Evolutionary conservation across 2,888 invertebrate genomes (phyloP).

Genomic region (Heliconius erato): DNA sequence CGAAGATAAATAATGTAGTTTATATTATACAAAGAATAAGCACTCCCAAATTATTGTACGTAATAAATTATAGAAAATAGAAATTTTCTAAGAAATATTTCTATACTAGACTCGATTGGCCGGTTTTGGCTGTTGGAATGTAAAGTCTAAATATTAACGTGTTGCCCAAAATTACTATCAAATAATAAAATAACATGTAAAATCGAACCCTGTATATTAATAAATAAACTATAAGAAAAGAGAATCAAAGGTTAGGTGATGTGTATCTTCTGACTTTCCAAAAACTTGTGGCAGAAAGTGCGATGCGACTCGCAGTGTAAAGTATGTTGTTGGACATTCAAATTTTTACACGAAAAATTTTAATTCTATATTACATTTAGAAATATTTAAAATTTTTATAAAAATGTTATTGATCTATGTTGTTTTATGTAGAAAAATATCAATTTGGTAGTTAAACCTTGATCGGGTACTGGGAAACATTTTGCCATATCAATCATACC

Average conservation of each 20-base stretch:
- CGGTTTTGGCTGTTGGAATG: conserved; percentile 12
- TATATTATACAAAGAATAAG: conserved; percentile 26
- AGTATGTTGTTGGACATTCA: conserved; percentile 19
- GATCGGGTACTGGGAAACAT: not conserved
- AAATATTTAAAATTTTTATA: conserved; percentile 27
- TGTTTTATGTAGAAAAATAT: conserved; percentile 29
- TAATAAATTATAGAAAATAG: conserved; percentile 29
- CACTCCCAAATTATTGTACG: conserved; percentile 27
- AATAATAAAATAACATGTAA: conserved; percentile 13
- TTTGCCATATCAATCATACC: not conserved
- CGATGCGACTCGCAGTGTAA: conserved; percentile 1
- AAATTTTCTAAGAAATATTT: conserved; percentile 16
- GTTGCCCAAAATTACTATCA: conserved; percentile 18
- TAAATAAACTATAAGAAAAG: not conserved
- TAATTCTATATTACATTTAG: conserved; percentile 26
- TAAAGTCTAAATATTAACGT: not conserved
- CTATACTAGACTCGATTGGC: conserved; percentile 17
- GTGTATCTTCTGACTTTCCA: conserved; percentile 21
- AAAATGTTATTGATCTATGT: conserved; percentile 32
- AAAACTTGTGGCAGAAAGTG: conserved; percentile 46
- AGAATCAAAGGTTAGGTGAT: conserved; percentile 3
- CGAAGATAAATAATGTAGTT: conserved; percentile 33
- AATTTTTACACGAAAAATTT: conserved; percentile 16
- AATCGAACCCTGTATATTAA: conserved; percentile 1
- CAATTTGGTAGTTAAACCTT: not conserved